Conservation (phyloP, 2,113 vertebrate species). For the Sciurus niger region DNA sequence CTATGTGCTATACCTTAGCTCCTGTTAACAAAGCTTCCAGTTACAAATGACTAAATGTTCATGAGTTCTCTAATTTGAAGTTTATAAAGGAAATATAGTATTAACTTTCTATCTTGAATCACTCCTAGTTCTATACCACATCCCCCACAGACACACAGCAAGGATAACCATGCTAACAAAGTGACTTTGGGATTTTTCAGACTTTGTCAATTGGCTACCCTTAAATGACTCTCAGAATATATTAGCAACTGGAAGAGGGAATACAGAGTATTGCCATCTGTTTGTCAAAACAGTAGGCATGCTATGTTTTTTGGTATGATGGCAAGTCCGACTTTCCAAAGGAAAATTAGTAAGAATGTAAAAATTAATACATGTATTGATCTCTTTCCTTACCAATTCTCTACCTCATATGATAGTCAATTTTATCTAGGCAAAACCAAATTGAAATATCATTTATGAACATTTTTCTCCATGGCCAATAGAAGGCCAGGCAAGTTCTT, state of each 20-base stretch:
- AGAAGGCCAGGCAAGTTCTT: not conserved
- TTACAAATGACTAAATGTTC: not conserved
- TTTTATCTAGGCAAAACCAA: conserved; percentile 5
- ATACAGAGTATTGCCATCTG: not conserved
- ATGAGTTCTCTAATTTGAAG: not conserved
- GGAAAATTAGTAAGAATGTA: not conserved
- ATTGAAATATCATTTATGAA: not conserved
- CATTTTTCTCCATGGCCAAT: not conserved
- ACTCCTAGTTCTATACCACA: not conserved
- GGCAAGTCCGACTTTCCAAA: not conserved
- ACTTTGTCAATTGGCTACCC: not conserved
- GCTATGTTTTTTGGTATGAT: not conserved
- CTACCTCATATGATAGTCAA: not conserved
- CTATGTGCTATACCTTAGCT: not conserved
- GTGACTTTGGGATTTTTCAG: not conserved
- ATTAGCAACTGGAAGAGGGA: not conserved
- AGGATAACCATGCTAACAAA: not conserved
- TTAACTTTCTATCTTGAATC: not conserved
- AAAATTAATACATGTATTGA: not conserved
- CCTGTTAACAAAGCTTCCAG: not conserved
- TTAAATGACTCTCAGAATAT: not conserved
- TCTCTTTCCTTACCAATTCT: conserved; percentile 23
- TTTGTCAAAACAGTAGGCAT: not conserved
- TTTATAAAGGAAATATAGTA: not conserved
- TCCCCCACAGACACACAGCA: not conserved